These are phyloP conservation scores for Gymnocephalus cernua DNA, from an alignment of 2,113 vertebrate species.

Conservation along the genomic window DNA sequence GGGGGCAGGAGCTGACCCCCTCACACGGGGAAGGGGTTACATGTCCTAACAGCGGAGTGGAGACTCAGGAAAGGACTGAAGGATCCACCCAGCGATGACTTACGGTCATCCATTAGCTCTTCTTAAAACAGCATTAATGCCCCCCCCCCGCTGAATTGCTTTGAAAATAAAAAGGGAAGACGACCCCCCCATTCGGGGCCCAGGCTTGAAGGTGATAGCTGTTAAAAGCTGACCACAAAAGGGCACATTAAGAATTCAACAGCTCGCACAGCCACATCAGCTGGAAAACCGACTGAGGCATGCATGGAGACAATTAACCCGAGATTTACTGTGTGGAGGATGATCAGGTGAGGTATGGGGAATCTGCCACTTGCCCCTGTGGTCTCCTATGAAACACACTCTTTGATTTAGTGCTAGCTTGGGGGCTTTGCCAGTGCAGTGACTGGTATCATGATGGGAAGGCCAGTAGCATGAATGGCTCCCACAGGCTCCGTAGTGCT, in stretches of 20 bases:
- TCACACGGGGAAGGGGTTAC: not conserved
- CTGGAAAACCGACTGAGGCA: conserved; percentile 62
- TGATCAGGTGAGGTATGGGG: conserved; percentile 31
- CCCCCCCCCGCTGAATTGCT: conserved; percentile 10
- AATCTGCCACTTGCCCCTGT: conserved; percentile 24
- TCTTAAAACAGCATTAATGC: conserved; percentile 60
- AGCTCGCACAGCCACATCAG: conserved; percentile 55
- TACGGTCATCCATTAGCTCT: conserved; percentile 41
- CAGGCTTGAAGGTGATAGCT: conserved; percentile 63
- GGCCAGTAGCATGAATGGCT: conserved; percentile 32
- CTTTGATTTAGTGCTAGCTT: conserved; percentile 53
- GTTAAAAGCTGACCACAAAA: conserved; percentile 65
- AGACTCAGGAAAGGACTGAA: not conserved
- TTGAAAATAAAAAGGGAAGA: conserved; percentile 51
- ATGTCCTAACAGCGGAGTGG: not conserved
- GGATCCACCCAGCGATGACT: conserved; percentile 6
- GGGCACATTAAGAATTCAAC: conserved; percentile 75
- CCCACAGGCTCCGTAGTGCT: conserved; percentile 50
- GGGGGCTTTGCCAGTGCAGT: conserved; percentile 32
- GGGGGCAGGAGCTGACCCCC: conserved; percentile 5
- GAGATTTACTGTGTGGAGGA: conserved; percentile 62
- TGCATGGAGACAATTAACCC: conserved; percentile 67
- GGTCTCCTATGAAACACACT: conserved; percentile 13
- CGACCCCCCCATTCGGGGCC: conserved; percentile 39
- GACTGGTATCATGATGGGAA: conserved; percentile 39